phyloP scores from a whole-genome alignment of 1,140 invertebrate genomes.

The Papilio polyxenes region DNA sequence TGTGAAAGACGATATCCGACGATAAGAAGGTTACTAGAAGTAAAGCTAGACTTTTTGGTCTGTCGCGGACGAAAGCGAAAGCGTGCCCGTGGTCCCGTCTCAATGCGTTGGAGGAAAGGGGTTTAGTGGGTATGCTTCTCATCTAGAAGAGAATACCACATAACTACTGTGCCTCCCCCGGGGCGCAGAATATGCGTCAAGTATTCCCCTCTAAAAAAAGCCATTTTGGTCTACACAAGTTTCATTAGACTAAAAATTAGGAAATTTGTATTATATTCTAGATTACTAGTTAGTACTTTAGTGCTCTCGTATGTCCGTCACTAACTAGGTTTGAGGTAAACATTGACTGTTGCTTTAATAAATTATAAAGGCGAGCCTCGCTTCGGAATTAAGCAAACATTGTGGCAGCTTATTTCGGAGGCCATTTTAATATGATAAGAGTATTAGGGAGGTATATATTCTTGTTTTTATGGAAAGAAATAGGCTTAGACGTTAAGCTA shows the following conservation, averaged over 20 bases:
- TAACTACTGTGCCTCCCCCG: too few species aligned
- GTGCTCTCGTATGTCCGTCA: neutral
- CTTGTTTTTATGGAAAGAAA: neutral
- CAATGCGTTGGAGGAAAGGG: too few species aligned
- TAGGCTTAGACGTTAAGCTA: neutral
- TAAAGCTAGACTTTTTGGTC: too few species aligned
- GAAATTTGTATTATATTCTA: neutral
- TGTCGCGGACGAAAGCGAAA: too few species aligned
- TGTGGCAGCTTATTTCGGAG: neutral
- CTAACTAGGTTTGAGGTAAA: neutral
- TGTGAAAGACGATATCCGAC: too few species aligned
- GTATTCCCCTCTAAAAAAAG: too few species aligned
- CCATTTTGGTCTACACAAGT: too few species aligned
- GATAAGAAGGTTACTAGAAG: too few species aligned
- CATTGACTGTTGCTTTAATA: neutral
- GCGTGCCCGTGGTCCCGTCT: too few species aligned
- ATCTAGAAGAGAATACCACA: too few species aligned
- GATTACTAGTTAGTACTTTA: neutral
- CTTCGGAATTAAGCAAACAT: slow-evolving; percentile 1
- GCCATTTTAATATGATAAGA: slow-evolving; percentile 8
- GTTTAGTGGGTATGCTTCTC: too few species aligned
- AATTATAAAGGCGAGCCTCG: slow-evolving; percentile 7
- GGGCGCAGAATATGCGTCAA: too few species aligned
- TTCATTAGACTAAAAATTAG: neutral
- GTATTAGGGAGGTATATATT: neutral